Evolutionary conservation across 1,140 invertebrate species (phyloP).

Genomic region (Cyrtorhinus lividipennis): DNA sequence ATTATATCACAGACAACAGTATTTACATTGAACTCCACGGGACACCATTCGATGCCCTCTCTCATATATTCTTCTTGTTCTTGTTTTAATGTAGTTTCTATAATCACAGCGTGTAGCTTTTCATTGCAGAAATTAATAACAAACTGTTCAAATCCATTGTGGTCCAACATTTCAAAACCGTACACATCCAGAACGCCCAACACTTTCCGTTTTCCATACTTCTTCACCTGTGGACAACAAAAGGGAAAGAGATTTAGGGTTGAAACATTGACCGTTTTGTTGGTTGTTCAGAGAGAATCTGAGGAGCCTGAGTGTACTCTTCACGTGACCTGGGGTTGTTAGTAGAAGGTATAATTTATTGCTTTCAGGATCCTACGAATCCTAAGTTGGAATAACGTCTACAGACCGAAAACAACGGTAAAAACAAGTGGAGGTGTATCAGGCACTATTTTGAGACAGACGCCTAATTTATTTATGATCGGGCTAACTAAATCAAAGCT

Average conservation of each 20-base stretch:
- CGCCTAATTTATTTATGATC: too few relatives aligned
- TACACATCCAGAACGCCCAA: slow-evolving; percentile 74
- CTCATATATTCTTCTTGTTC: slow-evolving; percentile 74
- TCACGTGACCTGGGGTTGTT: neutral
- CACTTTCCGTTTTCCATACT: slow-evolving; percentile 48
- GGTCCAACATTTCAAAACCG: slow-evolving; percentile 69
- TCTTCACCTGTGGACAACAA: slow-evolving; percentile 35
- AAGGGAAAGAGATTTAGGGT: slow-evolving; percentile 6
- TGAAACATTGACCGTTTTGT: too few relatives aligned
- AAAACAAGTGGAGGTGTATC: too few relatives aligned
- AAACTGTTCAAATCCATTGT: slow-evolving; percentile 61
- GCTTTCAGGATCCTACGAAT: too few relatives aligned
- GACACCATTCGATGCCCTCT: slow-evolving; percentile 58
- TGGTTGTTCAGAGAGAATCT: too few relatives aligned
- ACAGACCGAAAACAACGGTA: too few relatives aligned
- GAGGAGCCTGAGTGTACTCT: neutral
- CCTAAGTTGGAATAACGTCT: too few relatives aligned
- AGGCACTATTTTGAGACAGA: too few relatives aligned
- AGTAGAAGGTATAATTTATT: too few relatives aligned
- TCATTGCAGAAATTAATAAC: slow-evolving; percentile 86
- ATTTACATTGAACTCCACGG: slow-evolving; percentile 67
- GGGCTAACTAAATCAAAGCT: too few relatives aligned
- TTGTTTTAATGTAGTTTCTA: slow-evolving; percentile 48
- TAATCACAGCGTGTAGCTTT: slow-evolving; percentile 67
- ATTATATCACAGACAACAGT: slow-evolving; percentile 58